These are phyloP conservation scores for Peromyscus polionotus DNA, from an alignment of 2,113 vertebrate species.

Conservation along the genomic window DNA sequence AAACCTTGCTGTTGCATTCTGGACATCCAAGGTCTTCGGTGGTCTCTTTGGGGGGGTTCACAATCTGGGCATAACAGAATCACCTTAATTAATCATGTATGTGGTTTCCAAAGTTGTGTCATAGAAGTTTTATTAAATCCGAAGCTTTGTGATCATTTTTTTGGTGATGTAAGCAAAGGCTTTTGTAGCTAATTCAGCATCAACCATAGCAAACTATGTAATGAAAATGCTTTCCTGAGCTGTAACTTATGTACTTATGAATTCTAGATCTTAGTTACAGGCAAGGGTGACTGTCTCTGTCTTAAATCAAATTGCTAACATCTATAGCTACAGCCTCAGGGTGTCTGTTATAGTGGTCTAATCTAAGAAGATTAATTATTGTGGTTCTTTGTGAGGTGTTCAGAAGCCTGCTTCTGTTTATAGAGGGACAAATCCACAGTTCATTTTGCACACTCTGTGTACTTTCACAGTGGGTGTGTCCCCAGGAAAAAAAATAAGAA, in stretches of 20 bases:
- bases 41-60: too few relatives aligned
- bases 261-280: conserved; percentile 26
- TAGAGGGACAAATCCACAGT: background rate
- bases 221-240: background rate
- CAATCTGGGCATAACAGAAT: background rate
- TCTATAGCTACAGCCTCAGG: background rate
- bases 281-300: background rate
- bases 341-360: background rate
- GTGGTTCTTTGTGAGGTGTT: background rate
- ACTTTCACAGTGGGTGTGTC: background rate
- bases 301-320: conserved; percentile 55
- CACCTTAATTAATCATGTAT: background rate
- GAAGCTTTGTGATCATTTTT: background rate
- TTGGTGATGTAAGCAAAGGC: background rate
- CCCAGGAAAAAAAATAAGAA: background rate
- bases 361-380: conserved; percentile 17
- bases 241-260: conserved; percentile 16
- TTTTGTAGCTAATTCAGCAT: background rate
- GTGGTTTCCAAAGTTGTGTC: background rate
- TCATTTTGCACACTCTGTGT: background rate
- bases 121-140: background rate
- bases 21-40: too few relatives aligned
- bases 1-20: too few relatives aligned
- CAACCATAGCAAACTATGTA: background rate
- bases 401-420: background rate